A percentile compares a stretch with the other conserved stretches of the same genome.
phyloP scores from a whole-genome alignment of 2,113 vertebrate species.

The Theropithecus gelada region DNA sequence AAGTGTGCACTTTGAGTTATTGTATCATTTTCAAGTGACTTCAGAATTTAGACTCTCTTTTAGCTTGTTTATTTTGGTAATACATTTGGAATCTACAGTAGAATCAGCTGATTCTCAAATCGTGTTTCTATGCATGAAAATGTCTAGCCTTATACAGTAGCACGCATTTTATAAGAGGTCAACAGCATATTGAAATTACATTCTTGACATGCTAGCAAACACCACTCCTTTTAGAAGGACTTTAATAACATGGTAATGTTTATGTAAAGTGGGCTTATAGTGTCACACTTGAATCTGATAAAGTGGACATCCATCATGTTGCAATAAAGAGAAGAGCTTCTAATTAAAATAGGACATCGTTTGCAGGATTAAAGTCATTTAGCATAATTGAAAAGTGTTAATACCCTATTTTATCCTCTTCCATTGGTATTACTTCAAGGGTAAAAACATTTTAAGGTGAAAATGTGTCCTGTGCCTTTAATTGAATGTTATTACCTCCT shows the following conservation, averaged over 20 bases:
- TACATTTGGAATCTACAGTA: conserved; percentile 33
- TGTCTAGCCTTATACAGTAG: conserved; percentile 36
- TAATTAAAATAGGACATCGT: conserved; percentile 93
- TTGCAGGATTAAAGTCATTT: conserved; percentile 94
- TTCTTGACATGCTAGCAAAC: conserved; percentile 77
- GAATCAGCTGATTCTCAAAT: conserved; percentile 43
- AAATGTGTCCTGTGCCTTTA: conserved; percentile 87
- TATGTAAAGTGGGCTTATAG: conserved; percentile 90
- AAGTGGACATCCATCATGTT: conserved; percentile 91
- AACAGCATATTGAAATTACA: conserved; percentile 72
- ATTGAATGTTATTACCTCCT: conserved; percentile 89
- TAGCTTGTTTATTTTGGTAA: conserved; percentile 42
- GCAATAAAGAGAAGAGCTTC: conserved; percentile 88
- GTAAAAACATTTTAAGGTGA: conserved; percentile 88
- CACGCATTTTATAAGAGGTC: conserved; percentile 62
- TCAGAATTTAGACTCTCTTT: conserved; percentile 64
- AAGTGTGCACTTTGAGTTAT: conserved; percentile 62
- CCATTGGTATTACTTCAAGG: conserved; percentile 88
- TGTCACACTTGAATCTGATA: conserved; percentile 91
- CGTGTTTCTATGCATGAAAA: conserved; percentile 52
- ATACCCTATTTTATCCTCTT: conserved; percentile 91
- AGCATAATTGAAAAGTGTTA: conserved; percentile 93
- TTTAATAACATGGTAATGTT: conserved; percentile 89
- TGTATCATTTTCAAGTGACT: conserved; percentile 54
- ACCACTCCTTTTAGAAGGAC: conserved; percentile 80